Evolutionary conservation across 2,888 invertebrate genomes (phyloP), one percentile per base, ranked within the genome.

Genomic region (Drosophila neotestacea): DNA sequence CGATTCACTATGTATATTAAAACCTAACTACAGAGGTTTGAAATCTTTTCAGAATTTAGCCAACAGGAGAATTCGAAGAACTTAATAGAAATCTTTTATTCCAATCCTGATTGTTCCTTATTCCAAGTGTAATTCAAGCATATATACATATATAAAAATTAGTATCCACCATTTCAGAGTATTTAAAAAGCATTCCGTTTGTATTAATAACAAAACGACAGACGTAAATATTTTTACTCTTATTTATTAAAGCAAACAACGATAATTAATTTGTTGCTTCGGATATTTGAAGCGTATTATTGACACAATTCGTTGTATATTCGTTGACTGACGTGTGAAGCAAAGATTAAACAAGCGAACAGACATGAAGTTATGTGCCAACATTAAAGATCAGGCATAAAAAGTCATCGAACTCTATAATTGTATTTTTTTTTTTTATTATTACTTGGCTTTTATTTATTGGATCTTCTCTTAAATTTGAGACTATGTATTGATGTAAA

Each of bases 261-360:
- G n/a, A 32, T 65, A 71, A 77, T 85, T 77, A 70, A 68, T 68
- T 79, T 69, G 63, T 47, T 38, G 28, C 22, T 38, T 28, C 46
- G 9, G 58, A 11, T 54, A 73, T 11, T n/a, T 58, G 16, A 28
- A n/a, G n/a, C 51, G 44, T 30, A 30, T 38, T 76, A 50, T 77
- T 77, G 67, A 39, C 56, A 32, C 46, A 63, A 54, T 34, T 42
- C 63, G 73, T 63, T 59, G 39, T 7, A 46, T 28, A 36, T 27
- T 28, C 27, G 50, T 52, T 10, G 32, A 46, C 81, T 84, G 87
- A 86, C 86, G 46, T 84, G 84, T 70, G 86, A 86, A 83, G 52
- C 50, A 72, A 70, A 64, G 44, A 72, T 64, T 86, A 76, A 76
- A 84, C 64, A 84, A 68, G 32, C 1, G 11, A 7, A 44, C 56